Conservation (phyloP, 2,888 invertebrate species). For the Atethmia centrago region DNA sequence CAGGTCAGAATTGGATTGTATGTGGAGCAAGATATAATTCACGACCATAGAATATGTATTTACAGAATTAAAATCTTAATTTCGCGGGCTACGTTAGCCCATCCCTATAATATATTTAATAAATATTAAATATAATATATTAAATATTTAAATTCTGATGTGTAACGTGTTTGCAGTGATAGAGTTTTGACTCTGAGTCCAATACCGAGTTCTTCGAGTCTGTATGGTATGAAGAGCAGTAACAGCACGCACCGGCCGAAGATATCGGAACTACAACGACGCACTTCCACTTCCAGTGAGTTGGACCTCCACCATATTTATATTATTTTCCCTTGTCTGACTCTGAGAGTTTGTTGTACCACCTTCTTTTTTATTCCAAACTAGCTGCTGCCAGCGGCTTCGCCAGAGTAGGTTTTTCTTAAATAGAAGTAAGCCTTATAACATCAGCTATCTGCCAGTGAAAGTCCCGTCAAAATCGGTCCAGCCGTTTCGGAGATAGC, state of each 20-base stretch:
- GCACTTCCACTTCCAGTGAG: slow-evolving; percentile 91
- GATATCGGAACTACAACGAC: slow-evolving; percentile 87
- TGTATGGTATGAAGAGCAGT: slow-evolving; percentile 89
- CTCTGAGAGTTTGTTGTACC: neutral
- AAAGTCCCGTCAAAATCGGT: too few relatives aligned
- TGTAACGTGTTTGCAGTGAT: slow-evolving; percentile 87
- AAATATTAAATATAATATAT: too few relatives aligned
- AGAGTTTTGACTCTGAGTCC: slow-evolving; percentile 95
- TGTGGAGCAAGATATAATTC: neutral
- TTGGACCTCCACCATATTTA: slow-evolving; percentile 13
- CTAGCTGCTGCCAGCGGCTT: too few relatives aligned
- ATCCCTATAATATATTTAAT: too few relatives aligned
- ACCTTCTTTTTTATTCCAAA: neutral
- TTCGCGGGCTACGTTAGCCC: neutral
- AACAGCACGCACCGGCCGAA: slow-evolving; percentile 83
- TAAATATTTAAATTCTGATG: too few relatives aligned
- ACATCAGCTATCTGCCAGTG: too few relatives aligned
- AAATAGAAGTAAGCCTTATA: too few relatives aligned
- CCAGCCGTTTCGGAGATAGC: too few relatives aligned
- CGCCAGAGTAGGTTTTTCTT: too few relatives aligned
- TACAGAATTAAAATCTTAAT: neutral
- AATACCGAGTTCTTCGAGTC: slow-evolving; percentile 95
- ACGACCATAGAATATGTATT: neutral
- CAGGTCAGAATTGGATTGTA: neutral
- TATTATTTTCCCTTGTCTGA: neutral